Evolutionary conservation across 1,140 invertebrate species (phyloP).

Genomic region (Camponotus pennsylvanicus): DNA sequence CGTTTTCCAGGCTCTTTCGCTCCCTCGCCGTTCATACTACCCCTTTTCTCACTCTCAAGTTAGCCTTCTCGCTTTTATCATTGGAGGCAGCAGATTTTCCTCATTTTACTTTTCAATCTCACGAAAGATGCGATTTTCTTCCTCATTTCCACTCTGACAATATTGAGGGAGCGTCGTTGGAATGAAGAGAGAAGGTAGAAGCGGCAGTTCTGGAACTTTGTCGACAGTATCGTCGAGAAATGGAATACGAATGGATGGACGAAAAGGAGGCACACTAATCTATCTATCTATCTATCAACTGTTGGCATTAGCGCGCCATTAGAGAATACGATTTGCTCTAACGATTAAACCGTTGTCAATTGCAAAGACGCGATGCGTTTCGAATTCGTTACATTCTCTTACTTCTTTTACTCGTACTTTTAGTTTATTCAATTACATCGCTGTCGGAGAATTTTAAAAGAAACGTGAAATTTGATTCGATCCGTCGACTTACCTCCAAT

Average conservation of each 20-base stretch:
- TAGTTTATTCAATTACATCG: background rate
- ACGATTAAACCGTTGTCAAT: conserved; percentile 52
- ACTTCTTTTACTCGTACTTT: background rate
- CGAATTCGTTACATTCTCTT: background rate
- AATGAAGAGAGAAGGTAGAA: conserved; percentile 15
- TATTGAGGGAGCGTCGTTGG: conserved; percentile 70
- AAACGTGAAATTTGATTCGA: background rate
- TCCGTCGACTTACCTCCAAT: conserved; percentile 90
- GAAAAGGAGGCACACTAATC: conserved; percentile 42
- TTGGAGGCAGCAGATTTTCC: conserved; percentile 62
- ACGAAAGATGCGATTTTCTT: conserved; percentile 80
- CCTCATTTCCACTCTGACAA: conserved; percentile 81
- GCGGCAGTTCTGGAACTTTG: conserved; percentile 28
- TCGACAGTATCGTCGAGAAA: conserved; percentile 30
- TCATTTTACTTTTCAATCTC: conserved; percentile 82
- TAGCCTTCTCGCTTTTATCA: conserved; percentile 65
- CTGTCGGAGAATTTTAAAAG: background rate
- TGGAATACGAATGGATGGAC: conserved; percentile 34
- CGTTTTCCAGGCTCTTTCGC: conserved; percentile 37
- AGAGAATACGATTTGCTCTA: conserved; percentile 74
- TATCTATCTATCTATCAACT: conserved; percentile 69
- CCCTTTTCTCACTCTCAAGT: conserved; percentile 55
- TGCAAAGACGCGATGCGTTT: background rate
- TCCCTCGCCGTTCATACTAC: background rate
- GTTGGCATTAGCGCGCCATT: conserved; percentile 71